Base-by-base conservation (phyloP, 2,797 vertebrate genomes). In the Sebastes hubbsi region DNA sequence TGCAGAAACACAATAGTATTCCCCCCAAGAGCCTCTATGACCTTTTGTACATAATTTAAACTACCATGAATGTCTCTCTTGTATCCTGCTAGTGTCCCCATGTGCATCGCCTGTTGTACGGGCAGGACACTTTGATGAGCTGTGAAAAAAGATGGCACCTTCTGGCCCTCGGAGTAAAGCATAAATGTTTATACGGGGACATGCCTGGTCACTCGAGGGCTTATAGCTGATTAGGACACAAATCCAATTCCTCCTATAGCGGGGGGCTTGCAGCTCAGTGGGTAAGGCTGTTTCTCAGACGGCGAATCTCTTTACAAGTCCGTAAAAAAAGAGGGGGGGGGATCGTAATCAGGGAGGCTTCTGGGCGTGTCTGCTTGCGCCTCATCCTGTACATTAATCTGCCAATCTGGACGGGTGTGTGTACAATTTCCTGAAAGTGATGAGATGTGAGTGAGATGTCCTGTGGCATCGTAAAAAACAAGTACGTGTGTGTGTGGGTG, bases 221-320 rank as follows among this genome's bases (percentile, higher is more conserved):
- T 93, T 89, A 86, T 61, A 73, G 83, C 81, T 86, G 85, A 92
- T 94, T 92, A 90, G 83, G 82, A 87, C 83, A 84, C 83, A 93
- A 92, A 93, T 94, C 82, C 86, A 78, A 95, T 95, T 95, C 87
- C 91, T 79, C 68, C 80, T 88, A 70, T 83, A 89, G 94, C 81
- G 30, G 76, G 30, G 32, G 92, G 85, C 73, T 84, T 63, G 82
- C 77, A 67, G 84, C 46, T 94, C 86, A 82, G 89, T 87, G 87
- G 75, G 82, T 75, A 85, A 71, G 87, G 88, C 83, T 38, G 71
- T 86, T 93, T 74, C 80, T 85, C 76, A 91, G 85, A 88, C 42
- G 24, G 86, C 63, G 68, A 88, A 84, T 95, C 82, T 83, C 89
- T 89, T 90, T 95, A 94, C 88, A 89, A 91, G 88, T 70, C 86